Conservation (phyloP, 2,888 invertebrate species). For the Synergus gifuensis region DNA sequence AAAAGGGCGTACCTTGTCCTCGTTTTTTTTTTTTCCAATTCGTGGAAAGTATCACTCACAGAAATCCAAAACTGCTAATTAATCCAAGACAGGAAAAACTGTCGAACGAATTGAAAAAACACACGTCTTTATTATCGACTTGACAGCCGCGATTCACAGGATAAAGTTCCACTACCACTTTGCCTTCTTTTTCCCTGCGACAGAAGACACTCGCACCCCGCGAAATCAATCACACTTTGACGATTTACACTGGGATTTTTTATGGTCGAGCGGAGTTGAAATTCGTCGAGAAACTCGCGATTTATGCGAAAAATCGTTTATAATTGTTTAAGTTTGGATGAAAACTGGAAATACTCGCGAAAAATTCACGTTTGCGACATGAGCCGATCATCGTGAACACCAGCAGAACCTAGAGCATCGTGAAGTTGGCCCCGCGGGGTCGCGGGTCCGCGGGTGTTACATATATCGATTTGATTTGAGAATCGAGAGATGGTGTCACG, state of each 20-base stretch:
- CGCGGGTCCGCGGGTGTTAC: too few species aligned
- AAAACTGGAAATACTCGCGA: constrained; percentile 55
- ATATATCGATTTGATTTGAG: constrained; percentile 27
- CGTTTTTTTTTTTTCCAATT: constrained; percentile 2
- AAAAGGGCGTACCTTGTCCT: constrained; percentile 45
- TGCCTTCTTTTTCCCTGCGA: constrained; percentile 9
- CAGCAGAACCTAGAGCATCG: constrained; percentile 43
- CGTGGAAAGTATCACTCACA: neutral
- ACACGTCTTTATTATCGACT: constrained; percentile 2
- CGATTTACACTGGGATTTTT: constrained; percentile 15
- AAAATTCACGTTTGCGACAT: constrained; percentile 69
- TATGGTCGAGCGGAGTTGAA: neutral
- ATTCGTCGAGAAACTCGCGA: neutral
- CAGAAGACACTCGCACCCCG: constrained; percentile 39
- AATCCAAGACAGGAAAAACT: neutral
- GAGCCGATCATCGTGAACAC: constrained; percentile 71
- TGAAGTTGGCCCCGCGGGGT: neutral
- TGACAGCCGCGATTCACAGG: constrained; percentile 36
- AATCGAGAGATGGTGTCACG: constrained; percentile 9
- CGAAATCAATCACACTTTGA: constrained; percentile 42
- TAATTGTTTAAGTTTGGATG: constrained; percentile 7
- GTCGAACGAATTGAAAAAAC: neutral
- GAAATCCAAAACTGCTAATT: constrained; percentile 13
- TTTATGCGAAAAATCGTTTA: neutral
- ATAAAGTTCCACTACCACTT: constrained; percentile 12